A percentile compares a stretch with the other conserved stretches of the same genome.
Evolutionary conservation across 2,888 invertebrate genomes (phyloP).

Genomic region (Ennomos fuscantarius): DNA sequence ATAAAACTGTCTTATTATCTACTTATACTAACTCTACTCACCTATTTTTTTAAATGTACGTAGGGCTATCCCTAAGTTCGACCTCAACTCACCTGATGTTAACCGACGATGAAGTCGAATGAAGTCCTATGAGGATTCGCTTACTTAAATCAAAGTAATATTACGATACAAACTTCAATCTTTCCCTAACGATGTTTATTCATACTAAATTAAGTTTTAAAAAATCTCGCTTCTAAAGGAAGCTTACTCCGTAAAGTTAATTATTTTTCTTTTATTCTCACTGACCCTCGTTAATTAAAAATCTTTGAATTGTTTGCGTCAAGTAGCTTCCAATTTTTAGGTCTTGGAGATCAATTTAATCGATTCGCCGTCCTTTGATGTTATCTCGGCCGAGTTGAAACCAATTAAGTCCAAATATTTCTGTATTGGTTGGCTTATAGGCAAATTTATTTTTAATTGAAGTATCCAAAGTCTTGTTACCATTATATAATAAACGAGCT

Average conservation of each 20-base stretch:
- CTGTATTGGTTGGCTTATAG: constrained; percentile 4
- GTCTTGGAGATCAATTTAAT: constrained; percentile 30
- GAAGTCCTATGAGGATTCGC: no score
- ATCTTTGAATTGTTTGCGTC: constrained; percentile 26
- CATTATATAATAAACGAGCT: no score
- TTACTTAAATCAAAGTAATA: no score
- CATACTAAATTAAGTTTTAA: no score
- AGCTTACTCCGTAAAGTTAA: constrained; percentile 23
- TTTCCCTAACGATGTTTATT: no score
- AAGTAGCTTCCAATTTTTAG: constrained; percentile 37
- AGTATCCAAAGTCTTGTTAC: neutral
- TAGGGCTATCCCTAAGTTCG: no score
- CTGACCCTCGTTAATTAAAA: constrained; percentile 37
- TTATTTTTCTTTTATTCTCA: constrained; percentile 26
- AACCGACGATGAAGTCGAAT: no score
- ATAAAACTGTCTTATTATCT: no score
- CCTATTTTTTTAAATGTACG: no score
- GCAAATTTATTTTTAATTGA: neutral
- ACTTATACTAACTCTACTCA: no score
- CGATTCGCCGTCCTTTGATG: constrained; percentile 34
- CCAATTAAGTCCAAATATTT: constrained; percentile 10
- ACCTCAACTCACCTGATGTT: no score
- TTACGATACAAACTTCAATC: no score
- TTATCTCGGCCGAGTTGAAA: constrained; percentile 9
- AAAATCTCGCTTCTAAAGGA: constrained; percentile 1